Base-by-base conservation (phyloP, 2,113 vertebrate species). In the Trachemys scripta region DNA sequence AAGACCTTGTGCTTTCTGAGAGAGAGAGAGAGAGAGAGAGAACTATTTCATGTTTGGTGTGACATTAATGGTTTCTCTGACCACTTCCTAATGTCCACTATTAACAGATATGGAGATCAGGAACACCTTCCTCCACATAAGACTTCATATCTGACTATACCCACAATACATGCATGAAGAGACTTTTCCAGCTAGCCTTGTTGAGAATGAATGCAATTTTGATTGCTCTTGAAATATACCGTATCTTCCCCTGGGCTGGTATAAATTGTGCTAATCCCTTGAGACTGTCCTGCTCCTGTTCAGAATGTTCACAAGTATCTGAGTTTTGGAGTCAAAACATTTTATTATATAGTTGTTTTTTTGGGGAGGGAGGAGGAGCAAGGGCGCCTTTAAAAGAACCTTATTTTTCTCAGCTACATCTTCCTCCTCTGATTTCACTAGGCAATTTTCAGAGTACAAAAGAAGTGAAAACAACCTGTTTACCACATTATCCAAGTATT, bases 401-500 rank as follows among this genome's bases (percentile, higher is more conserved):
- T 91, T 65, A 1, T 57, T 89, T 75, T 82, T 20, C 3, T 65
- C 0, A 0, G 29, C 49, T 19, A 54, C 3, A 47, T 57, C n/a
- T 2, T 49, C 11, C 53, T 90, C 29, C n/a, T 94, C 89, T 85
- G 9, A 72, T 86, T 72, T 91, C 78, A 75, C 51, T 19, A 35
- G 45, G 78, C 53, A 86, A 81, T 75, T 81, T 91, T 78, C 82
- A 35, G 9, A 87, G 19, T 78, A 51, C 12, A 92, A 59, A 88
- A 53, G 14, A 10, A 90, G 42, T 16, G 86, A 94, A 91, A 80
- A 29, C 25, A 91, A 90, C 56, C 12, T 86, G 3, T 85, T 95
- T 91, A 83, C 79, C 86, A 50, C n/a, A 56, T 92, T 95, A 85
- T 53, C 54, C 54, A 47, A 53, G 20, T 81, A n/a, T 90, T 90